Evolutionary conservation across 2,113 vertebrate species (phyloP).

Genomic region (Aptenodytes forsteri): DNA sequence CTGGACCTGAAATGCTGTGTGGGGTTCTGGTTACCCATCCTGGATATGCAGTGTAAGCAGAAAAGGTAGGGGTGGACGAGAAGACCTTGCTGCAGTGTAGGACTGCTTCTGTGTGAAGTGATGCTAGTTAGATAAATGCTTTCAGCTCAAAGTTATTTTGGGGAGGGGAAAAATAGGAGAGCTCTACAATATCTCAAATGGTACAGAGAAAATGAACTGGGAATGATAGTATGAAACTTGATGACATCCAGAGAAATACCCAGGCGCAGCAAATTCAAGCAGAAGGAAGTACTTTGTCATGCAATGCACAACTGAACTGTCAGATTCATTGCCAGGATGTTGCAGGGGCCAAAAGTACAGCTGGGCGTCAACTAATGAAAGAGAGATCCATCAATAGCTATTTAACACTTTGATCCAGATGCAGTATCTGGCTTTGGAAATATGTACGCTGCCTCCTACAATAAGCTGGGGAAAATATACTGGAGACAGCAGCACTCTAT

Average conservation of each 20-base stretch:
- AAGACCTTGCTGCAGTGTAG: not conserved
- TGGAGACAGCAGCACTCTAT: not conserved
- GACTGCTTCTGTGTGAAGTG: not conserved
- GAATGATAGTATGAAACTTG: not conserved
- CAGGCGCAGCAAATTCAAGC: not conserved
- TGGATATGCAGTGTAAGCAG: not conserved
- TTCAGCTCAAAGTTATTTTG: not conserved
- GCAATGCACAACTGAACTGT: not conserved
- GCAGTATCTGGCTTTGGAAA: not conserved
- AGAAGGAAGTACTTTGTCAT: slow-evolving; percentile 7
- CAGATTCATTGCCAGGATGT: not conserved
- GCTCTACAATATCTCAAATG: not conserved
- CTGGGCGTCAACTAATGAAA: not conserved
- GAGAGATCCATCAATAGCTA: not conserved
- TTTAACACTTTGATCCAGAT: slow-evolving; percentile 25
- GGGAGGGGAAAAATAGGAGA: not conserved
- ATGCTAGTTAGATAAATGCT: not conserved
- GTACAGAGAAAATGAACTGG: not conserved
- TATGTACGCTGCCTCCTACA: not conserved
- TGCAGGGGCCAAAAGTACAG: not conserved
- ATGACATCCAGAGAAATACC: not conserved
- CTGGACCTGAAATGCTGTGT: not conserved
- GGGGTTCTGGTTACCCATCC: not conserved
- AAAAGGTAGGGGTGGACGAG: not conserved
- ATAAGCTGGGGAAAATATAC: not conserved